These are phyloP conservation scores for Pica pica DNA, from an alignment of 2,113 vertebrate species.

Conservation along the genomic window DNA sequence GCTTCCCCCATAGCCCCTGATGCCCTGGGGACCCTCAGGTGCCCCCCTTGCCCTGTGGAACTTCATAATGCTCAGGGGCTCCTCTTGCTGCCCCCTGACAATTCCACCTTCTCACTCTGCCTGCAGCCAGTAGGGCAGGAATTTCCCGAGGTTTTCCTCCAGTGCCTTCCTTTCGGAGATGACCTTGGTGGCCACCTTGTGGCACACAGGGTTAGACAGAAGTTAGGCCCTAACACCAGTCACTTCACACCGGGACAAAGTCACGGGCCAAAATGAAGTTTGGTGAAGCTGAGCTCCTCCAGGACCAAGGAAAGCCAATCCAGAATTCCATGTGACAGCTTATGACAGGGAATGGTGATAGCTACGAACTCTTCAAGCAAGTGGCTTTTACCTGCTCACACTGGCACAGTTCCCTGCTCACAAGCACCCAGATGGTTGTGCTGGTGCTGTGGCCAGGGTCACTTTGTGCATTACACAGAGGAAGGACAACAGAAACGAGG, in stretches of 20 bases:
- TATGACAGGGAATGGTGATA: background rate
- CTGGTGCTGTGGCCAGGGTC: background rate
- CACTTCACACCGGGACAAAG: background rate
- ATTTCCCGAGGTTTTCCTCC: background rate
- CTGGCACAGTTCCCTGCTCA: background rate
- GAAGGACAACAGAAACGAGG: background rate
- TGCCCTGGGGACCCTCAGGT: background rate
- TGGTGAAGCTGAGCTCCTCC: background rate
- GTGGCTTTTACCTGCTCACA: background rate
- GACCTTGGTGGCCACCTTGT: background rate
- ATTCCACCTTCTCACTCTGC: background rate
- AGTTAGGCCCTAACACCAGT: background rate
- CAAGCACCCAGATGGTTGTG: background rate
- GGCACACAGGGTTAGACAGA: background rate
- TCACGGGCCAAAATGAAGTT: background rate
- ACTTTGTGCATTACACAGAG: background rate
- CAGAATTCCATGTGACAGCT: background rate
- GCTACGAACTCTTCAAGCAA: background rate
- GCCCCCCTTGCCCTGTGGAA: background rate
- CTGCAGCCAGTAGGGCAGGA: background rate
- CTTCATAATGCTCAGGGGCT: background rate
- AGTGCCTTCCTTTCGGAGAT: background rate
- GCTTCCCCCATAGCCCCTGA: background rate
- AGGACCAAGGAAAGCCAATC: background rate
- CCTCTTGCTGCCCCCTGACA: background rate